Evolutionary conservation across 2,113 vertebrate genomes (phyloP), one percentile per base, ranked within the genome.

Genomic region (Pelobates fuscus): DNA sequence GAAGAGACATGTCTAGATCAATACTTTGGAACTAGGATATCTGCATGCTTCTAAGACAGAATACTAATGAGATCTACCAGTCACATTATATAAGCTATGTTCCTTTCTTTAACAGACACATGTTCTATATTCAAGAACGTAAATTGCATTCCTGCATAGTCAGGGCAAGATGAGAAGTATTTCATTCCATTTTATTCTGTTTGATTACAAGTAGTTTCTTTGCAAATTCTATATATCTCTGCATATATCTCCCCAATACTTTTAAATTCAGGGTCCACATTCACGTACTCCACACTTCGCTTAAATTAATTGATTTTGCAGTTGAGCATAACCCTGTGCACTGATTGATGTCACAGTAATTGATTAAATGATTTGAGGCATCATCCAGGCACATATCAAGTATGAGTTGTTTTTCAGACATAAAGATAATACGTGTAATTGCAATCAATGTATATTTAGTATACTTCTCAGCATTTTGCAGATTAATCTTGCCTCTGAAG

Each of bases 341-440:
- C 18, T 2, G 18, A 21, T 63, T 10, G 11, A 32, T 11, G 30
- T 63, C 60, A 21, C 2, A 12, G 37, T 6, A 18, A 63, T 63
- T 63, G 30, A 63, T 41, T 20, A 63, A 32, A 32, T 63, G 30
- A 37, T 63, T 63, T 63, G 30, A 37, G 60, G 30, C 60, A 63
- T 11, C 20, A 55, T 20, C 5, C 14, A 52, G 17, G 46, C 12
- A 52, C 18, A 17, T 52, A 52, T 15, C 12, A 52, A n/a, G 46
- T 52, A 17, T 15, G 46, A 1, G 46, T 17, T 52, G 17, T 15
- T 52, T 52, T 52, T 5, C 18, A 55, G 21, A 17, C 52, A 55
- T 23, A 55, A 55, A 23, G 4, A 23, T 11, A 3, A 23, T 21
- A 55, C 11, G 12, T 23, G 17, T 20, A 55, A 20, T 55, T 55